Evolutionary conservation across 2,113 vertebrate species (phyloP).

Genomic region (Turnix velox): DNA sequence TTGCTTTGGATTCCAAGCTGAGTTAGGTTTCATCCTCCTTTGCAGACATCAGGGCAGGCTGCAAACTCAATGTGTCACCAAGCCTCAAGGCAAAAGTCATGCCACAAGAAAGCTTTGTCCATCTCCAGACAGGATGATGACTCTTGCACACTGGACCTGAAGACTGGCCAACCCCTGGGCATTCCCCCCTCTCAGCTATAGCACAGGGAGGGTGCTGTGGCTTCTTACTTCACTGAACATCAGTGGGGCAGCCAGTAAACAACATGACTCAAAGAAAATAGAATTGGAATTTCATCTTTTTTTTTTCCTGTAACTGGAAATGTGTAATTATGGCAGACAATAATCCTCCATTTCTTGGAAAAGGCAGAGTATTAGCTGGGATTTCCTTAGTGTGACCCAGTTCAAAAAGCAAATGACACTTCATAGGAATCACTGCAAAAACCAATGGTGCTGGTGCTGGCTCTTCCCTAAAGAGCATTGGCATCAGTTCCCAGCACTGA

Average conservation of each 20-base stretch:
- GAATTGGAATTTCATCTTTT: neutral
- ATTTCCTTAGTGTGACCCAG: neutral
- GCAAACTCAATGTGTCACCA: neutral
- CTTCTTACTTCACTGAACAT: neutral
- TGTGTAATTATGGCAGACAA: neutral
- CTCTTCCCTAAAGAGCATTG: neutral
- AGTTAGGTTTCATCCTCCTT: neutral
- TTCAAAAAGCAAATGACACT: neutral
- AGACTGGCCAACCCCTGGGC: neutral
- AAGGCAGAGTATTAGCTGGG: neutral
- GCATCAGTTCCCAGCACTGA: neutral
- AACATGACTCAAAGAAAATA: neutral
- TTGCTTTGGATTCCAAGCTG: neutral
- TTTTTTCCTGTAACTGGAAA: neutral
- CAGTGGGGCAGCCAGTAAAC: neutral
- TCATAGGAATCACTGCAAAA: neutral
- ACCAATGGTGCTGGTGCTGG: neutral
- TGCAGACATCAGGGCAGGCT: neutral
- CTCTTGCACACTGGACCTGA: neutral
- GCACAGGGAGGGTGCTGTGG: neutral
- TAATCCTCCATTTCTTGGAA: conserved; percentile 10
- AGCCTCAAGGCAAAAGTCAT: neutral
- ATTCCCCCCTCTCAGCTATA: neutral
- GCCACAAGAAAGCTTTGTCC: neutral
- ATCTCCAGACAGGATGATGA: neutral